Evolutionary conservation across 2,888 invertebrate genomes (phyloP).

Genomic region (Caenorhabditis sulstoni): DNA sequence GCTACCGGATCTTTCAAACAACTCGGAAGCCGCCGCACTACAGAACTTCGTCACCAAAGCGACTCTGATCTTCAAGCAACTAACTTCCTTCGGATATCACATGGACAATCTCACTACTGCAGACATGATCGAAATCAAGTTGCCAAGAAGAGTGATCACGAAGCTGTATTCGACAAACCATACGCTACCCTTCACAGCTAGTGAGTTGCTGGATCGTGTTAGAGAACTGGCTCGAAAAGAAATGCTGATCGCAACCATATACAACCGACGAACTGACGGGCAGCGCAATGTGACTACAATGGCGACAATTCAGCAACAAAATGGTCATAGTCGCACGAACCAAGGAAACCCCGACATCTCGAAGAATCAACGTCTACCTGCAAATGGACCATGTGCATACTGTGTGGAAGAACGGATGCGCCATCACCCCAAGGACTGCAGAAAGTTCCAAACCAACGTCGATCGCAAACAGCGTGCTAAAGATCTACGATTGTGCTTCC

Average conservation of each 20-base stretch:
- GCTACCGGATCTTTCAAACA: not conserved
- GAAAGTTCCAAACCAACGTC: not conserved
- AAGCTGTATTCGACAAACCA: not conserved
- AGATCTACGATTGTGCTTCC: not conserved
- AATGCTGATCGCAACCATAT: not conserved
- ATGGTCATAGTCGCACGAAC: not conserved
- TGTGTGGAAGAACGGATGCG: constrained; percentile 15
- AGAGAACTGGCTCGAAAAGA: not conserved
- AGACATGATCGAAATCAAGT: not conserved
- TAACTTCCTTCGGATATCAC: not conserved
- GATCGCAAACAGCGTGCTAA: not conserved
- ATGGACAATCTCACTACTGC: not conserved
- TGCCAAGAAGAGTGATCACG: not conserved
- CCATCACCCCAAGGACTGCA: not conserved
- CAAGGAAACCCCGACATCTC: not conserved
- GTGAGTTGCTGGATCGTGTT: not conserved
- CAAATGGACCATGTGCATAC: not conserved
- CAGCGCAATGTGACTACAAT: not conserved
- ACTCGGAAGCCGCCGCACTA: not conserved
- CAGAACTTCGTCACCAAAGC: not conserved
- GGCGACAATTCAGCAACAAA: not conserved
- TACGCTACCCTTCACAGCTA: not conserved
- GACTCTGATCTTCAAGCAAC: not conserved
- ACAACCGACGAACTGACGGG: not conserved
- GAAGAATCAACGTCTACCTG: too few relatives aligned